Percentiles rank a stretch among this genome's conserved stretches.
phyloP scores from a whole-genome alignment of 1,140 invertebrate genomes.

The Pararge aegeria region DNA sequence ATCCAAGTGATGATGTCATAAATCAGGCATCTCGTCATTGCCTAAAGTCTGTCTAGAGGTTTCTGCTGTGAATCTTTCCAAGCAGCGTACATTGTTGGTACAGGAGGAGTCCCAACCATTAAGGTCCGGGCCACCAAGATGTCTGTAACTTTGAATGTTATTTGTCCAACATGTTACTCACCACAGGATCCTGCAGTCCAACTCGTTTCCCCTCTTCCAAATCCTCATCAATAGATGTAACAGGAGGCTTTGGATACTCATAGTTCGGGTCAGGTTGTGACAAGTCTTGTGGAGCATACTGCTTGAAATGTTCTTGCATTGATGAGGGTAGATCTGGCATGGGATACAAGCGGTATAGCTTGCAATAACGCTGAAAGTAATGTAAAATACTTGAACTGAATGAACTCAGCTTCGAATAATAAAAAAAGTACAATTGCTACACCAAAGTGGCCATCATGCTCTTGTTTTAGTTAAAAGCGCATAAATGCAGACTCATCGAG shows the following conservation, averaged over 20 bases:
- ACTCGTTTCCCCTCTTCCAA: conserved; percentile 18
- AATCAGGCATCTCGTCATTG: too few species aligned
- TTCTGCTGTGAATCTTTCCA: too few species aligned
- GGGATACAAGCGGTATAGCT: conserved; percentile 57
- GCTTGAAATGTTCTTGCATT: conserved; percentile 42
- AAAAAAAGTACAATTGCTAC: background rate
- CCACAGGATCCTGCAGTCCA: background rate
- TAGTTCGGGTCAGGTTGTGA: conserved; percentile 34
- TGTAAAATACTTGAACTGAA: background rate
- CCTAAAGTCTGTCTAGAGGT: too few species aligned
- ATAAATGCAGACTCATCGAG: too few species aligned
- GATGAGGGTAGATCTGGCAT: conserved; percentile 51
- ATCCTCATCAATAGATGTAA: conserved; percentile 11
- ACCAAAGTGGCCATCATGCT: too few species aligned
- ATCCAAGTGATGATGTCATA: too few species aligned
- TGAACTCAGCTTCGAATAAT: background rate
- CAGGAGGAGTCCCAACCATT: too few species aligned
- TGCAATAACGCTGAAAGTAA: conserved; percentile 57
- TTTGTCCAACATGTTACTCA: too few species aligned
- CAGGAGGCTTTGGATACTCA: conserved; percentile 23
- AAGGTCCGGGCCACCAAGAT: too few species aligned
- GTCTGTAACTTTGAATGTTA: too few species aligned
- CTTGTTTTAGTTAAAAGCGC: too few species aligned
- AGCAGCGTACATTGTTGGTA: too few species aligned
- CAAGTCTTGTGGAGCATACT: conserved; percentile 41